Conservation (phyloP, 2,797 vertebrate species). For the Phrynocephalus vlangalii region DNA sequence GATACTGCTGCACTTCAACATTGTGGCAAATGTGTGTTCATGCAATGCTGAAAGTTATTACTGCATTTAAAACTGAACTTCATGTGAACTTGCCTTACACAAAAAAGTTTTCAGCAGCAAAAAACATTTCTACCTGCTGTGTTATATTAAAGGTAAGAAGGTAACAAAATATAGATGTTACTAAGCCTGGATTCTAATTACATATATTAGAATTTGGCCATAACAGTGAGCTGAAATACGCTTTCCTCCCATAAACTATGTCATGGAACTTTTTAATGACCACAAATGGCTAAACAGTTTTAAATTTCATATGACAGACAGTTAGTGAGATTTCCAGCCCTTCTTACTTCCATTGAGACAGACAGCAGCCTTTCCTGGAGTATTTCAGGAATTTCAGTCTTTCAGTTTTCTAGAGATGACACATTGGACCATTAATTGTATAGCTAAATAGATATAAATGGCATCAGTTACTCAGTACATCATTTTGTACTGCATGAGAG, state of each 20-base stretch:
- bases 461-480: background rate
- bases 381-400: constrained; percentile 38
- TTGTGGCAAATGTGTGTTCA: constrained; percentile 18
- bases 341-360: constrained; percentile 48
- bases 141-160: constrained; percentile 37
- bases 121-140: background rate
- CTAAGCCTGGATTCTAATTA: constrained; percentile 55
- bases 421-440: background rate
- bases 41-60: constrained; percentile 23
- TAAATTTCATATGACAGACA: constrained; percentile 56
- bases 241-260: constrained; percentile 50
- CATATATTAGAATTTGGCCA: constrained; percentile 56
- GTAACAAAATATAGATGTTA: constrained; percentile 46
- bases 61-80: background rate
- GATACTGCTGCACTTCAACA: background rate
- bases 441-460: background rate
- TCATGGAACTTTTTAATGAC: constrained; percentile 49
- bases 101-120: constrained; percentile 27
- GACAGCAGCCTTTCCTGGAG: constrained; percentile 39
- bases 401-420: background rate
- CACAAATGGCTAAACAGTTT: constrained; percentile 56
- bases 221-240: constrained; percentile 27
- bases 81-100: background rate
- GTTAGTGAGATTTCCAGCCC: constrained; percentile 60
- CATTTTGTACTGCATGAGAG: background rate